Percentiles rank a stretch among this genome's conserved stretches.
phyloP scores from a whole-genome alignment of 2,113 vertebrate genomes.

The Oncorhynchus gorbuscha region DNA sequence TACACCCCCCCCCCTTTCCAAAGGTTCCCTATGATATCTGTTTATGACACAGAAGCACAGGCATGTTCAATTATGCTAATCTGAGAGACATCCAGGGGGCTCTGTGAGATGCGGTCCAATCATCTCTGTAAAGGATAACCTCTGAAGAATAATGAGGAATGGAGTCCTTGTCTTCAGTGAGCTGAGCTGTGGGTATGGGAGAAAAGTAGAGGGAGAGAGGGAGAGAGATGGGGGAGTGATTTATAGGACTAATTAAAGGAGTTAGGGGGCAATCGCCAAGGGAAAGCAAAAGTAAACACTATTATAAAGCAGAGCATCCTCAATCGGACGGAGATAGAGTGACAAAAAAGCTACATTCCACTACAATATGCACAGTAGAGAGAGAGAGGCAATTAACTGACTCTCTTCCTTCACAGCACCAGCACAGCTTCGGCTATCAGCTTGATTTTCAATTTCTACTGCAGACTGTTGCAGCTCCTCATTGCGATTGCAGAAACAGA shows the following conservation, averaged over 20 bases:
- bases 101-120: background rate
- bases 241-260: slow-evolving; percentile 52
- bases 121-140: background rate
- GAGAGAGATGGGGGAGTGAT: slow-evolving; percentile 28
- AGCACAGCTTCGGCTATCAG: slow-evolving; percentile 42
- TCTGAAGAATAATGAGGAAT: slow-evolving; percentile 25
- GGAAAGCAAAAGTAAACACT: slow-evolving; percentile 33
- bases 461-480: slow-evolving; percentile 32
- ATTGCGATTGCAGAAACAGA: slow-evolving; percentile 19
- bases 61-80: background rate
- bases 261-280: slow-evolving; percentile 29
- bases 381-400: slow-evolving; percentile 40
- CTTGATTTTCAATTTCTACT: slow-evolving; percentile 56
- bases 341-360: slow-evolving; percentile 29
- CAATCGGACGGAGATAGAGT: slow-evolving; percentile 25
- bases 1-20: too few relatives aligned
- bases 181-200: slow-evolving; percentile 11
- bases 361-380: slow-evolving; percentile 21
- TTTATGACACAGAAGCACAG: background rate
- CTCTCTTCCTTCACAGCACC: slow-evolving; percentile 21
- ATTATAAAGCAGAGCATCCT: slow-evolving; percentile 12
- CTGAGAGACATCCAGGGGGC: background rate
- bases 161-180: slow-evolving; percentile 13
- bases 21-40: too few relatives aligned
- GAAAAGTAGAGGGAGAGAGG: background rate